Percentiles rank a stretch among this genome's conserved stretches.
Conservation (phyloP, 2,888 invertebrate genomes). For the Acleris sparsana region DNA sequence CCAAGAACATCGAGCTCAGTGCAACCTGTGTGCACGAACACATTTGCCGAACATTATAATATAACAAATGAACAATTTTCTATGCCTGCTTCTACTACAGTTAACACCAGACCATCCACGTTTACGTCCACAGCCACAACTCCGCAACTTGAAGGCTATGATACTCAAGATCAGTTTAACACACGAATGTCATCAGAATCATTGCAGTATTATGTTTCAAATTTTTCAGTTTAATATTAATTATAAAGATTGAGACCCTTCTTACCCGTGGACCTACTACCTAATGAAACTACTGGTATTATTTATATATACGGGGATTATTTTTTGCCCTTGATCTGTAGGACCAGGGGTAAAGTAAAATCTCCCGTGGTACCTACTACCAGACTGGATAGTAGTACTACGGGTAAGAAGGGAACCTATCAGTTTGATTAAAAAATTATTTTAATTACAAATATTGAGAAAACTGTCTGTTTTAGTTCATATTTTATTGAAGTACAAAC, state of each 20-base stretch:
- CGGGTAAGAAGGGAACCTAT: slow-evolving; percentile 9
- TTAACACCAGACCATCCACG: slow-evolving; percentile 9
- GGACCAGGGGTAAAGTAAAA: slow-evolving; percentile 2
- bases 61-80: slow-evolving; percentile 5
- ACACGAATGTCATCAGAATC: slow-evolving; percentile 2
- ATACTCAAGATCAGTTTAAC: slow-evolving; percentile 9
- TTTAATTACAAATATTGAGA: slow-evolving; percentile 5
- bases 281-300: slow-evolving; percentile 3
- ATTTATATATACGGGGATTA: slow-evolving; percentile 6
- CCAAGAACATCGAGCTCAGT: slow-evolving; percentile 3
- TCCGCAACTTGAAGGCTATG: slow-evolving; percentile 4
- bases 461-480: slow-evolving; percentile 12
- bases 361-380: slow-evolving; percentile 8
- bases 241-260: slow-evolving; percentile 3
- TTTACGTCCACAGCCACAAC: slow-evolving; percentile 15
- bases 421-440: slow-evolving; percentile 5
- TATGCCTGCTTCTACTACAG: background rate
- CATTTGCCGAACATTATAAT: slow-evolving; percentile 5
- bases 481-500: slow-evolving; percentile 12
- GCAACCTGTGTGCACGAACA: slow-evolving; percentile 3
- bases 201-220: slow-evolving; percentile 12
- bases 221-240: slow-evolving; percentile 9
- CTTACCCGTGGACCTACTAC: no score
- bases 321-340: slow-evolving; percentile 5
- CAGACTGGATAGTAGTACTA: slow-evolving; percentile 13